phyloP scores from a whole-genome alignment of 2,797 vertebrate species.

The Florisuga fusca region DNA sequence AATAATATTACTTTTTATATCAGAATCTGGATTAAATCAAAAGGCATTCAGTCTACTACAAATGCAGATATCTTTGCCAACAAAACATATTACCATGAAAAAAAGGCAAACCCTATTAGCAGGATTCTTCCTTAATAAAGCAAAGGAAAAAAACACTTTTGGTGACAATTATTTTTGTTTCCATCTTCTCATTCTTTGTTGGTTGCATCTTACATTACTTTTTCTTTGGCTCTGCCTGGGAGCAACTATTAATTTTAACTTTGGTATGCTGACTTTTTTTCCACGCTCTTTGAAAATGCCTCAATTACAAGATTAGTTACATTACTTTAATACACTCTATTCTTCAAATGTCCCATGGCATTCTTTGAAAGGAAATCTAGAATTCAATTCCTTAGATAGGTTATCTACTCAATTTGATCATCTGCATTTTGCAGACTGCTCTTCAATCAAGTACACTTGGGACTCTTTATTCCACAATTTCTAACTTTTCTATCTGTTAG shows the following conservation, averaged over 20 bases:
- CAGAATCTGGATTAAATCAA: conserved; percentile 24
- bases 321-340: background rate
- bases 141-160: background rate
- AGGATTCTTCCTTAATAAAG: background rate
- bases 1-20: background rate
- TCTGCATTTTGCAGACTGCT: conserved; percentile 32
- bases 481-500: conserved; percentile 34
- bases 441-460: conserved; percentile 47
- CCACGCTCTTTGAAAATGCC: background rate
- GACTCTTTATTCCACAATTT: conserved; percentile 23
- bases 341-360: background rate
- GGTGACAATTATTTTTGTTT: background rate
- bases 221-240: background rate
- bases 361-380: conserved; percentile 25
- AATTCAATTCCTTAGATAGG: conserved; percentile 43
- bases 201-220: background rate
- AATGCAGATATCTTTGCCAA: background rate
- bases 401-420: conserved; percentile 44
- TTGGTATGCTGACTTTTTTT: background rate
- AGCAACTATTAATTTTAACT: background rate
- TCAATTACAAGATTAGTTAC: background rate
- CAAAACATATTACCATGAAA: background rate
- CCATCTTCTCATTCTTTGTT: background rate
- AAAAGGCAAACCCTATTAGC: background rate
- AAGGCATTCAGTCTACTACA: background rate